Base-by-base conservation (phyloP, 2,888 invertebrate species). In the Theodoxus fluviatilis region DNA sequence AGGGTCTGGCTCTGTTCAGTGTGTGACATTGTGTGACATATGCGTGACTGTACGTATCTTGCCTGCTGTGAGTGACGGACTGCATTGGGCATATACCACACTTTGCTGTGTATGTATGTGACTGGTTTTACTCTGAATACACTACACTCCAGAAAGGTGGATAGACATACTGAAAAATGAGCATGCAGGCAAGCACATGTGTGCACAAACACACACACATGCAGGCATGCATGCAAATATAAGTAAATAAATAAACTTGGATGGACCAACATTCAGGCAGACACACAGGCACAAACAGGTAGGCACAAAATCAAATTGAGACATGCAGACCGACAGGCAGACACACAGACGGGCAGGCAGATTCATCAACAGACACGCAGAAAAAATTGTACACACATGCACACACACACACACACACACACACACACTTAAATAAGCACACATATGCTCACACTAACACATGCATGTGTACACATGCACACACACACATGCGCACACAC, bases 211-310 rank as follows among this genome's bases (percentile, higher is more conserved):
- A 52, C 7, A 4, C 7, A 52, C 18, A 1, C 2, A 7, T 52
- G 7, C 25, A 52, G n/a, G 52, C 25, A 52, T 52, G 52, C 25
- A 52, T 52, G 1, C 25, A 61, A 31, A 33, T 61, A 61, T 61
- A 61, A 31, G 33, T 61, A 61, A 31, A 61, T 61, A 61, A 31
- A 61, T 61, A 61, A 31, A 61, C 33, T 31, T 61, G 33, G 25
- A 61, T 61, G 33, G 25, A 33, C 25, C 2, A 22, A 2, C 25
- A 18, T 52, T 52, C 6, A 22, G 18, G n/a, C 6, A 43, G 9
- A 43, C 28, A 57, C 28, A 57, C 28, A 57, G 12, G 22, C 28
- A 57, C 28, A 43, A 7, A 43, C 15, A 43, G 43, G 7, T 25
- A 12, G 15, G 9, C 25, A 25, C 15, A 25, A 55, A 37, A n/a